Evolutionary conservation across 2,888 invertebrate genomes (phyloP), one percentile per base, ranked within the genome.

Genomic region (Tenthredo mesomela): DNA sequence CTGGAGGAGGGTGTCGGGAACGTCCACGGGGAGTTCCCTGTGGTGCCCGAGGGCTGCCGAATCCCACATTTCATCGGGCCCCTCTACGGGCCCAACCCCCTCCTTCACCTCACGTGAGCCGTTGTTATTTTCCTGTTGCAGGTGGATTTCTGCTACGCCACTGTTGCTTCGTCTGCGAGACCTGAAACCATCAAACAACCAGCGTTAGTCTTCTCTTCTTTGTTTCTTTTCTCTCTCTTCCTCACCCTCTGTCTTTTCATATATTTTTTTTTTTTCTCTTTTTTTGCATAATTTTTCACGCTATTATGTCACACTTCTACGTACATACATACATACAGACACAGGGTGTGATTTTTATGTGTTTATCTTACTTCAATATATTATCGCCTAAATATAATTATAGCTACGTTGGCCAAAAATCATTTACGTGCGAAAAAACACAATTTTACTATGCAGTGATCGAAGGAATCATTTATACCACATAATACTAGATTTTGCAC

Each of bases 1-100:
- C 89, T 91, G 92, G 84, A 92, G 92, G 84, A 93, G 92, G 89
- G 92, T 97, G 93, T 98, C 98, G 92, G 99, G 99, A 91, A 98
- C 98, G 94, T 99, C 99, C 94, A 99, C 98, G 93, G 99, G 98
- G 98, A 99, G 98, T 96, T 99, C 99, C 93, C 99, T 96, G 95
- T 98, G 98, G 92, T 98, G 97, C 94, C 97, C 97, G 90, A 89
- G 90, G 89, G 88, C 87, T 43, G 90, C 90, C 91, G 92, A 91
- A 90, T 91, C 91, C 93, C 93, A 93, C 93, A 93, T 93, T 90
- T 92, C 93, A 93, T 93, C 92, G 94, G 95, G 95, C 90, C 90
- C 91, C 91, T 92, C 93, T 92, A 93, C 92, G 94, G 95, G 95
- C 90, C 90, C 91, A 89, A 90, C 88, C 87, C 89, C 92, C 89